Conservation (phyloP, 2,113 vertebrate species). For the Pica pica region DNA sequence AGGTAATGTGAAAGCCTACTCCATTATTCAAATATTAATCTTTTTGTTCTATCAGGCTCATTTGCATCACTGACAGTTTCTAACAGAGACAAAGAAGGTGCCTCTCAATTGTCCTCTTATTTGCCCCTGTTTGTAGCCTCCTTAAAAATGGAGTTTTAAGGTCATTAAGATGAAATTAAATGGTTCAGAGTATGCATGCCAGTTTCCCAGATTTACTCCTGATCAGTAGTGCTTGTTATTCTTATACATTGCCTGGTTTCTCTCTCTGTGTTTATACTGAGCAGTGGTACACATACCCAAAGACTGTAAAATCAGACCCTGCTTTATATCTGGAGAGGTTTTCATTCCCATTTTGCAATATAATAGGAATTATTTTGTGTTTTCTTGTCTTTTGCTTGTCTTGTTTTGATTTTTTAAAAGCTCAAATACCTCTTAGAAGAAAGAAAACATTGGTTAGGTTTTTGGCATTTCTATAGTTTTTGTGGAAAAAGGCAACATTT, state of each 20-base stretch:
- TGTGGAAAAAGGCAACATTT: neutral
- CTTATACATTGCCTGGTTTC: neutral
- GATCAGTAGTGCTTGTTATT: neutral
- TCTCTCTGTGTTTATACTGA: neutral
- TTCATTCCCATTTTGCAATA: neutral
- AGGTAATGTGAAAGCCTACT: constrained; percentile 73
- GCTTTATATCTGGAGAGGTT: neutral
- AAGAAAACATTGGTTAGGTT: neutral
- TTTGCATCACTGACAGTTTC: neutral
- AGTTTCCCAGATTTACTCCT: neutral
- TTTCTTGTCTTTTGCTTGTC: neutral
- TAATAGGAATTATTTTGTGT: neutral
- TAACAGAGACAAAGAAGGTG: neutral
- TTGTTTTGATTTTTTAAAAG: neutral
- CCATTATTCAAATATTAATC: neutral
- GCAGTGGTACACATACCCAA: neutral
- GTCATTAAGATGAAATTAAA: neutral
- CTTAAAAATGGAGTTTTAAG: neutral
- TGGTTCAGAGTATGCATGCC: neutral
- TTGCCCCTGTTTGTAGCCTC: neutral
- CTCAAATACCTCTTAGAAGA: neutral
- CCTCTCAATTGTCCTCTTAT: neutral
- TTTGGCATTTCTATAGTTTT: neutral
- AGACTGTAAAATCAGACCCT: neutral
- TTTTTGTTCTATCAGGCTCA: neutral